A percentile compares a stretch with the other conserved stretches of the same genome.
Conservation (phyloP, 2,797 vertebrate genomes). For the Holocentrus rufus region DNA sequence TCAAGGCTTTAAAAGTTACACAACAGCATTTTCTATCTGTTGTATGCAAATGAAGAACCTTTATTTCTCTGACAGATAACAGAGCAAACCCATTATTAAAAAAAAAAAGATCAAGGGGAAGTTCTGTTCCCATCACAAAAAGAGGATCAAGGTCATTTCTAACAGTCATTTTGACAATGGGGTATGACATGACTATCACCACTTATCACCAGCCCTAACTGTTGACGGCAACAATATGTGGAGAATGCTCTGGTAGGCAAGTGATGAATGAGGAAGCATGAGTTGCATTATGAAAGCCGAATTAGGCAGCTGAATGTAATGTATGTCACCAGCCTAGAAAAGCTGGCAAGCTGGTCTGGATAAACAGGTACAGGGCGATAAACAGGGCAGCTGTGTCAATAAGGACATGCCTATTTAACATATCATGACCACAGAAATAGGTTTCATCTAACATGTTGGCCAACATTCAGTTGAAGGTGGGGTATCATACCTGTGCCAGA, state of each 20-base stretch:
- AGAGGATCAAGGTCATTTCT: not conserved
- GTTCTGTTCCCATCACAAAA: not conserved
- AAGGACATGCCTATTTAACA: not conserved
- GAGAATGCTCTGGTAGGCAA: not conserved
- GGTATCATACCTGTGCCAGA: no score
- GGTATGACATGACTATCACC: not conserved
- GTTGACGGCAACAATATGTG: no score
- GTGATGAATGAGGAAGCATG: not conserved
- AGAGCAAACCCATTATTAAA: not conserved
- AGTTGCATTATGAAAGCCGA: not conserved
- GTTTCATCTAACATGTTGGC: no score
- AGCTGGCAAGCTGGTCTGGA: not conserved
- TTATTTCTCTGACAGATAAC: not conserved
- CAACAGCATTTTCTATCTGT: slow-evolving; percentile 22
- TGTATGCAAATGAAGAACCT: slow-evolving; percentile 8
- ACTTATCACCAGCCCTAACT: no score
- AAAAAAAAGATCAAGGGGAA: slow-evolving; percentile 4
- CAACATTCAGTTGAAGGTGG: no score
- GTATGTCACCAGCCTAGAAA: not conserved
- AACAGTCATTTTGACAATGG: not conserved
- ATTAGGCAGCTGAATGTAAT: not conserved
- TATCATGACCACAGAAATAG: no score
- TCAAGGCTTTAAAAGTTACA: slow-evolving; percentile 37
- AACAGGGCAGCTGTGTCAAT: not conserved
- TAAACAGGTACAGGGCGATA: not conserved